These are phyloP conservation scores for Nothoprocta perdicaria DNA, from an alignment of 2,113 vertebrate genomes.

Conservation along the genomic window DNA sequence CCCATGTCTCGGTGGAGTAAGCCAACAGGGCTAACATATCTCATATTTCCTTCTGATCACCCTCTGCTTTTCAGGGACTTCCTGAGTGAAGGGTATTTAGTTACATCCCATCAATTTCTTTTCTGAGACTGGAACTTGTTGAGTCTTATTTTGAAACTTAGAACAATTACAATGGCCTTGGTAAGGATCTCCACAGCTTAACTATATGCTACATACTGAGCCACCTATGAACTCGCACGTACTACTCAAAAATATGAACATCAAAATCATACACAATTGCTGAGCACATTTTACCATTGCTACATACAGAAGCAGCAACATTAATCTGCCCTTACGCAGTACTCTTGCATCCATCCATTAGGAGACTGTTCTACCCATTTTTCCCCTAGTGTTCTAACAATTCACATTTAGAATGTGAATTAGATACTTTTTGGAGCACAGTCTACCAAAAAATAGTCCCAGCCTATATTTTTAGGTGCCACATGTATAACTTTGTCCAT, in stretches of 20 bases:
- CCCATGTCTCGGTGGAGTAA: not conserved
- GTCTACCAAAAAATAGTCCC: not conserved
- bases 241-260: not conserved
- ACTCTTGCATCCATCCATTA: not conserved
- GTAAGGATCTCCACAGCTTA: not conserved
- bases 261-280: not conserved
- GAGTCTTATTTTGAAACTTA: not conserved
- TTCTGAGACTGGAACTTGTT: not conserved
- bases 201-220: not conserved
- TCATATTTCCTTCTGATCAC: not conserved
- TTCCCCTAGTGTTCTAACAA: not conserved
- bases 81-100: not conserved
- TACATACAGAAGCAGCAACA: not conserved
- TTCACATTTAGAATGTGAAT: not conserved
- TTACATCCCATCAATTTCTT: not conserved
- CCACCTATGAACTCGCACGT: not conserved
- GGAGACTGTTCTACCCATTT: not conserved
- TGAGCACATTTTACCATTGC: not conserved
- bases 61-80: not conserved
- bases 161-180: not conserved
- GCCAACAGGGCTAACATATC: not conserved
- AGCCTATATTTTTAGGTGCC: not conserved
- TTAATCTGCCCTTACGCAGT: not conserved
- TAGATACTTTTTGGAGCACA: not conserved
- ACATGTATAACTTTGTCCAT: not conserved